Base-by-base conservation (phyloP, 2,113 vertebrate species). In the Prolemur simus region DNA sequence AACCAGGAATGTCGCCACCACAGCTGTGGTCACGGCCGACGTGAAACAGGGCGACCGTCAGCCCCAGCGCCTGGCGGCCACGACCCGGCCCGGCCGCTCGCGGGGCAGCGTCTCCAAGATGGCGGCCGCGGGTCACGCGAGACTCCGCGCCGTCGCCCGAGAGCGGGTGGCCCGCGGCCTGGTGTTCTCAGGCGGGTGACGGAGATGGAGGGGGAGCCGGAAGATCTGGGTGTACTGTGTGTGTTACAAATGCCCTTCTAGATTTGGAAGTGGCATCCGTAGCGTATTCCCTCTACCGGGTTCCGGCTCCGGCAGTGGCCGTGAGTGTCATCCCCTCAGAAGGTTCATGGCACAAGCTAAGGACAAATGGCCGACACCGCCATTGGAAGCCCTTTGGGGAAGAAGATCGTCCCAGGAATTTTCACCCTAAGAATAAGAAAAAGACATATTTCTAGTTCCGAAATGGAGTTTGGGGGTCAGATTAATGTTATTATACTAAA, bases 121-220 rank as follows among this genome's bases (percentile, higher is more conserved):
- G 83, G 63, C 4, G 1, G 21, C 39, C 6, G 39, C 68, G 34
- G 25, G 6, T 2, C 60, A 1, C 0, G 2, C 54, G 23, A 27
- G 45, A 58, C 12, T 34, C 60, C 11, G 4, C 2, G 1, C 17
- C 0, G 9, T 34, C 1, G 32, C 2, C 32, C 49, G 49, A 52
- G 49, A 52, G 49, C 49, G 15, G 49, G 47, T 12, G 7, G 2
- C 45, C 45, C 85, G 39, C 4, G 6, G 49, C 1, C 11, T 11
- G 10, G 39, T n/a, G n/a, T n/a, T 32, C 42, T 60, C 27, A 42
- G 17, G 25, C 27, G 18, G 56, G 54, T 14, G 29, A 58, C 6
- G 8, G 34, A 21, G 60, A 45, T n/a, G 3, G 4, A 56, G 20
- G 39, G 20, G 13, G 13, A 34, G 3, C 25, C 7, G 9, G 25